Evolutionary conservation across 2,113 vertebrate species (phyloP).

Genomic region (Ardeotis arabs): DNA sequence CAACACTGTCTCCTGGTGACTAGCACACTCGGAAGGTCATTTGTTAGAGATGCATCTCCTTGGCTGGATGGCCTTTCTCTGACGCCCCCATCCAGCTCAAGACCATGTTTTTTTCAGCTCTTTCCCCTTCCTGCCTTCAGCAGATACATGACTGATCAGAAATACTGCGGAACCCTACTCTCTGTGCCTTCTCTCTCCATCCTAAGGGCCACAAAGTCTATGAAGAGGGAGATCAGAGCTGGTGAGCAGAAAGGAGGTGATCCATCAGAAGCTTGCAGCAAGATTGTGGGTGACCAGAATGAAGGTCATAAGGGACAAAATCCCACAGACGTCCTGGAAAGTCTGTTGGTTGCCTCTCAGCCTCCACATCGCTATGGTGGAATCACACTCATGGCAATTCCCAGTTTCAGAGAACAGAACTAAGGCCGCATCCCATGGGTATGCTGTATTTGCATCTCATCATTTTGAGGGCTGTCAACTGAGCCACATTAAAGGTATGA

Average conservation of each 20-base stretch:
- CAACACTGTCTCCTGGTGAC: neutral
- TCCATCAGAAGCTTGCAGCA: neutral
- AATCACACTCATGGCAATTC: neutral
- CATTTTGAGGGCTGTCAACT: neutral
- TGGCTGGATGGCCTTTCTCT: neutral
- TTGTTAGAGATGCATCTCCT: neutral
- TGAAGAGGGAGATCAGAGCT: neutral
- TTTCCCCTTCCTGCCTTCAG: neutral
- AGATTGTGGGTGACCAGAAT: neutral
- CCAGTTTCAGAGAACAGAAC: neutral
- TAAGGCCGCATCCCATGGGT: neutral
- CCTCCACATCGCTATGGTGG: neutral
- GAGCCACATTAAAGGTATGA: neutral
- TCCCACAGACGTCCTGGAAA: neutral
- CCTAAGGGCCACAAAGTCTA: neutral
- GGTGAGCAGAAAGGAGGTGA: neutral
- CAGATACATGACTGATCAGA: neutral
- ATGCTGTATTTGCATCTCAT: neutral
- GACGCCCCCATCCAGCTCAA: neutral
- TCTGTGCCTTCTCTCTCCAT: neutral
- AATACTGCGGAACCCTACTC: neutral
- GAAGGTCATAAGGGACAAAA: neutral
- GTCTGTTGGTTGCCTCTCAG: neutral
- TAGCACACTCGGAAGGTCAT: neutral
- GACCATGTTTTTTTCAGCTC: neutral